phyloP scores from a whole-genome alignment of 2,113 vertebrate species.

The Arenaria interpres region DNA sequence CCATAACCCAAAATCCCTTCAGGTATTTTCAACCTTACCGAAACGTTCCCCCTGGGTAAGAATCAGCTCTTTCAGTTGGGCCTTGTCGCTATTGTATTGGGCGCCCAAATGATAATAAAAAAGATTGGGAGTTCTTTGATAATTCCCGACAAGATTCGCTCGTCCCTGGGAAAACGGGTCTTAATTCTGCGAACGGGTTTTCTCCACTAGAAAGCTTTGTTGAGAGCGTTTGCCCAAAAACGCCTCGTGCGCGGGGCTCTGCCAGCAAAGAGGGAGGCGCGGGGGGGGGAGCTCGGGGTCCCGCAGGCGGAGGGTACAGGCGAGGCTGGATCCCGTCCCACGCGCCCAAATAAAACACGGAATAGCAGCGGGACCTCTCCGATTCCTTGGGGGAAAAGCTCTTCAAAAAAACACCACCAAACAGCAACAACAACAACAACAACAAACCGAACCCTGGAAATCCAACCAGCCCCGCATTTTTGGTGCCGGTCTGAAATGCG shows the following conservation, averaged over 20 bases:
- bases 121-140: background rate
- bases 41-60: accelerated
- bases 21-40: background rate
- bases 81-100: background rate
- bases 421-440: background rate
- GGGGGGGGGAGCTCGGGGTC: background rate
- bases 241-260: accelerated
- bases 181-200: accelerated
- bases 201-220: background rate
- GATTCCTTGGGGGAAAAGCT: background rate
- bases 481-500: background rate
- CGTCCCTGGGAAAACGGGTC: accelerated
- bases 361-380: accelerated
- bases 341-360: accelerated
- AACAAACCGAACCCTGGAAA: background rate
- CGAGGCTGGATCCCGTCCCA: background rate
- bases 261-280: background rate
- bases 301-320: background rate
- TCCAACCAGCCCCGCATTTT: background rate
- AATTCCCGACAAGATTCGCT: background rate
- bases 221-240: background rate
- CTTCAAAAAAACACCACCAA: background rate
- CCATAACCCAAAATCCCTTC: background rate
- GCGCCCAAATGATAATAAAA: background rate
- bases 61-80: background rate